Percentiles rank a stretch among this genome's conserved stretches.
Conservation (phyloP, 1,140 invertebrate genomes). For the Protaetia brevitarsis region DNA sequence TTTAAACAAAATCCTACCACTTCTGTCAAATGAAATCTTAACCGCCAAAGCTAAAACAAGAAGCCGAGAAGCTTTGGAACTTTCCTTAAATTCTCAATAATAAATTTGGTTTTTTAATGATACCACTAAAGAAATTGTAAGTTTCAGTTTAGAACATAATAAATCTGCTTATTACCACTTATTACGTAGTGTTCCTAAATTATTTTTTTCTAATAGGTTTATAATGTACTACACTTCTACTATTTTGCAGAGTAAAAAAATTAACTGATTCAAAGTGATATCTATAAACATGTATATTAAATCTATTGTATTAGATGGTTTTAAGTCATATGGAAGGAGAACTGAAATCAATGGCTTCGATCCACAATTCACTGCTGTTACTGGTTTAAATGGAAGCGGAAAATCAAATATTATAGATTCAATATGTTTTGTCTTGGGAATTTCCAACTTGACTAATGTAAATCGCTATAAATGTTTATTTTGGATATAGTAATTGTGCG, state of each 20-base stretch:
- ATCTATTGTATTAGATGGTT: constrained; percentile 92
- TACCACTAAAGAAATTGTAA: too few relatives aligned
- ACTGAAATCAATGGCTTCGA: constrained; percentile 95
- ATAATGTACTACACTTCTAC: too few relatives aligned
- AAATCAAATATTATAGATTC: constrained; percentile 99
- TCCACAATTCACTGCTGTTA: constrained; percentile 96
- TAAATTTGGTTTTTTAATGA: too few relatives aligned
- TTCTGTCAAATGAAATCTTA: too few relatives aligned
- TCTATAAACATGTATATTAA: constrained; percentile 84
- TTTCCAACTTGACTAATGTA: constrained; percentile 90
- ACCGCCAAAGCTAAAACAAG: too few relatives aligned
- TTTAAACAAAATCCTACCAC: too few relatives aligned
- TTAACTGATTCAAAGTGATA: background rate
- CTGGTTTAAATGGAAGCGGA: constrained; percentile 97
- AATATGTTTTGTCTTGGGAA: constrained; percentile 97
- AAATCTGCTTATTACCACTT: too few relatives aligned
- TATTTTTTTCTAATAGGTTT: background rate
- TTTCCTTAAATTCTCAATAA: too few relatives aligned
- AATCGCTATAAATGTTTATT: constrained; percentile 41
- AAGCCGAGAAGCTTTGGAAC: too few relatives aligned
- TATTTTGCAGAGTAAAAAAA: too few relatives aligned
- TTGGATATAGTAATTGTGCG: constrained; percentile 24
- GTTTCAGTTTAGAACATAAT: too few relatives aligned
- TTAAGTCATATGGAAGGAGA: constrained; percentile 95
- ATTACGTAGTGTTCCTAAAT: background rate